phyloP scores from a whole-genome alignment of 2,113 vertebrate genomes.

The Catagonus wagneri region DNA sequence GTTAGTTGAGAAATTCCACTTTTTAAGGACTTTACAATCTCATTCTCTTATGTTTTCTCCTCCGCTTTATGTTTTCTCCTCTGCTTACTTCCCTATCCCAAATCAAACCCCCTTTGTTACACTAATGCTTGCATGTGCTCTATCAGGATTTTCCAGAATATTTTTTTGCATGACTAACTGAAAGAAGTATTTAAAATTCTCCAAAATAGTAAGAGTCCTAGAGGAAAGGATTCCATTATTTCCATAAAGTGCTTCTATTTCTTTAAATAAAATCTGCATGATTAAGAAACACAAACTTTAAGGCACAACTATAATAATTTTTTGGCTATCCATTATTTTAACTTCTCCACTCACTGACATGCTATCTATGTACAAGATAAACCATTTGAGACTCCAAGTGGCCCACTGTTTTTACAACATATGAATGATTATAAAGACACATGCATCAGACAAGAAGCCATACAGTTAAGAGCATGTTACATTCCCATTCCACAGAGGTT shows the following conservation, averaged over 20 bases:
- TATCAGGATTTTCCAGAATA: constrained; percentile 32
- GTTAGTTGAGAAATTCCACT: background rate
- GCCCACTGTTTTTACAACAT: constrained; percentile 7
- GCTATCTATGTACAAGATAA: background rate
- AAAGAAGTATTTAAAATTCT: constrained; percentile 59
- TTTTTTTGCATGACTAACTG: background rate
- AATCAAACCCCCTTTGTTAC: constrained; percentile 11
- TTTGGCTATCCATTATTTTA: constrained; percentile 22
- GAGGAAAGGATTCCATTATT: constrained; percentile 12
- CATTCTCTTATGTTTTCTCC: background rate
- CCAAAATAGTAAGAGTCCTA: background rate
- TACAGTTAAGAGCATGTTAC: constrained; percentile 71
- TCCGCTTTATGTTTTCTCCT: background rate
- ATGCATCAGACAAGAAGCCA: constrained; percentile 80
- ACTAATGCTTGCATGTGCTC: background rate
- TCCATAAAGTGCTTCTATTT: constrained; percentile 7
- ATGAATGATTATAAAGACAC: constrained; percentile 61
- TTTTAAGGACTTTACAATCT: background rate
- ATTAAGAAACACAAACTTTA: constrained; percentile 4
- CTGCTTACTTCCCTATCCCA: background rate
- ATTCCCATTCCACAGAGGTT: constrained; percentile 73
- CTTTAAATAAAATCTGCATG: constrained; percentile 43
- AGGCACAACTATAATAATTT: background rate
- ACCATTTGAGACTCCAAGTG: constrained; percentile 5
- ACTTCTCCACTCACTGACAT: background rate